Base-by-base conservation (phyloP, 2,888 invertebrate genomes). In the Tineola bisselliella region DNA sequence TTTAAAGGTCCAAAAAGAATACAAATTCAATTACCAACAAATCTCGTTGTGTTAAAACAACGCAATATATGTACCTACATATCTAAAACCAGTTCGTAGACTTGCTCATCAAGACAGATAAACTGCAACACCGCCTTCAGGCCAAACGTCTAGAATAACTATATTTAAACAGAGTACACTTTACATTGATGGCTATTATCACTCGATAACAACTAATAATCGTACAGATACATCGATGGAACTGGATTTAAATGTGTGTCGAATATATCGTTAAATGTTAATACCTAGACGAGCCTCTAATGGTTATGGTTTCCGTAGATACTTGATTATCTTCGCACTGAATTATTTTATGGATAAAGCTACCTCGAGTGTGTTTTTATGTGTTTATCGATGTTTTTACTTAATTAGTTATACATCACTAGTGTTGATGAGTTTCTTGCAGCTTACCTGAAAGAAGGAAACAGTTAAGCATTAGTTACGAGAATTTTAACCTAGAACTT, bases 291-390 rank as follows among this genome's bases (percentile, higher is more conserved):
- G 5, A 54, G 54, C 54, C 17, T 54, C 59, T 48, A 62, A 61
- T 62, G 54, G 62, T 62, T 59, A 62, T 62, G 19, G 58, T 62
- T 59, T 59, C 62, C 62, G 43, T 52, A 33, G 56, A 44, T 44
- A 54, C 59, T 62, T 57, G 44, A 59, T 59, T 59, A 62, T 59
- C 59, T 54, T 54, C 52, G 38, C 57, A 18, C 62, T 59, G 62
- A 52, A 62, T 62, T 52, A 59, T 59, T 62, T 62, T 52, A 52
- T 52, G 52, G n/a, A 59, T 33, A 59, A 33, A 48, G 52, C 61
- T 48, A 52, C 31, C 59, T 19, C 30, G 38, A 15, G 18, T 13
- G 43, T 60, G 13, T 25, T 48, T 60, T 60, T 60, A 30, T 18
- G 25, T 54, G 54, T 54, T 54, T 54, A 54, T 54, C 19, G 54